Conservation (phyloP, 1,140 invertebrate species). For the Micrasema minimum region DNA sequence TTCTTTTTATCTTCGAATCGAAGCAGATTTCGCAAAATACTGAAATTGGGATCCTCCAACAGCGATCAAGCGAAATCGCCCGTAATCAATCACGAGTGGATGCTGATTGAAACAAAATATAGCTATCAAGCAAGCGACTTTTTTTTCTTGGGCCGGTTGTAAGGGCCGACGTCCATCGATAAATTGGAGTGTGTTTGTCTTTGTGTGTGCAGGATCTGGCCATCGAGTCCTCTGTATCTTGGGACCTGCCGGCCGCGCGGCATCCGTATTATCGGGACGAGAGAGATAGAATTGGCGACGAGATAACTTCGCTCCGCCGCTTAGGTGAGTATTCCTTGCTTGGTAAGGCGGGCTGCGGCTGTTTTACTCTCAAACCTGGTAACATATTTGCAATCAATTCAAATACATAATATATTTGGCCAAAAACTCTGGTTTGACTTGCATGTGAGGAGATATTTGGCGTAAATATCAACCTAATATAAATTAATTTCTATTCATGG, state of each 20-base stretch:
- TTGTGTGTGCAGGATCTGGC: slow-evolving; percentile 51
- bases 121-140: background rate
- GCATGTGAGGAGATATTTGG: too few species aligned
- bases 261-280: slow-evolving; percentile 11
- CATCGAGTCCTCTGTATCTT: background rate
- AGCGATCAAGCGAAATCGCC: too few species aligned
- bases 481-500: too few species aligned
- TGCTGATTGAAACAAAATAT: too few species aligned
- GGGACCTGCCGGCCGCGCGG: background rate
- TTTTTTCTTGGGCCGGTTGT: slow-evolving; percentile 22
- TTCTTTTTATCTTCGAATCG: too few species aligned
- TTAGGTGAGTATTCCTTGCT: slow-evolving; percentile 26
- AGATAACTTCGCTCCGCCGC: background rate
- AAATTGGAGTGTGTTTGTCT: slow-evolving; percentile 54
- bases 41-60: too few species aligned
- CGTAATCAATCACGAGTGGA: too few species aligned
- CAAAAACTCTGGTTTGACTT: too few species aligned
- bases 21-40: too few species aligned
- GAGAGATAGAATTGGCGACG: slow-evolving; percentile 19
- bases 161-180: slow-evolving; percentile 45
- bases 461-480: too few species aligned
- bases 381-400: too few species aligned
- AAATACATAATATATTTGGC: too few species aligned
- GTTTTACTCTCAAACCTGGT: background rate
- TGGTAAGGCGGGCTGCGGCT: slow-evolving; percentile 12